Base-by-base conservation (phyloP, 2,888 invertebrate genomes). In the Metallyticus violacea region DNA sequence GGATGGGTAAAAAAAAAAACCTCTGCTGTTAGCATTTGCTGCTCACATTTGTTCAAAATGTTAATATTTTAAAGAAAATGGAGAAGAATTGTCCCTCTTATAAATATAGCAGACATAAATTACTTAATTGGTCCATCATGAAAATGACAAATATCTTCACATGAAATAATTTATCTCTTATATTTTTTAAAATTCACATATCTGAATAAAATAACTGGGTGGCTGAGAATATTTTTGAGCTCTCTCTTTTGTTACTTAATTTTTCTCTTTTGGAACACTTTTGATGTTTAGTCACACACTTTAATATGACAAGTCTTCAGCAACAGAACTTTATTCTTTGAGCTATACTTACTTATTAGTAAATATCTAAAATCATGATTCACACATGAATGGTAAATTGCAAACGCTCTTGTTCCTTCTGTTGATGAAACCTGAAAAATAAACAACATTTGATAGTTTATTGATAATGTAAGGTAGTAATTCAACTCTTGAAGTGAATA, bases 341-440 rank as follows among this genome's bases (percentile, higher is more conserved):
- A 40, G n/a, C n/a, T n/a, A n/a, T n/a, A n/a, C n/a, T n/a, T n/a
- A n/a, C n/a, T n/a, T n/a, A n/a, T n/a, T n/a, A n/a, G n/a, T n/a
- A n/a, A 40, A 40, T 40, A 15, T 40, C 40, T 62, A 62, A 62
- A 62, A 3, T 62, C 3, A 62, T 15, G 40, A 62, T 15, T 87
- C 86, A 87, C 77, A 87, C 87, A 29, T 87, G 87, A 80, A 87
- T 87, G 15, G 87, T 87, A 77, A 85, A 87, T 85, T 87, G 87
- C 40, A 87, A 78, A 25, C 87, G 84, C 27, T 87, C 87, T 40
- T 86, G 87, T 79, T 87, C 87, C 82, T 87, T 87, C 80, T 87
- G 86, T 76, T 86, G 86, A 22, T 86, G 87, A 79, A 87, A 87
- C 85, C 87, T 87, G 85, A 28, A 85, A 85, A 79, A 85, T 25